Conservation (phyloP, 2,888 invertebrate species). For the Eremobia ochroleuca region DNA sequence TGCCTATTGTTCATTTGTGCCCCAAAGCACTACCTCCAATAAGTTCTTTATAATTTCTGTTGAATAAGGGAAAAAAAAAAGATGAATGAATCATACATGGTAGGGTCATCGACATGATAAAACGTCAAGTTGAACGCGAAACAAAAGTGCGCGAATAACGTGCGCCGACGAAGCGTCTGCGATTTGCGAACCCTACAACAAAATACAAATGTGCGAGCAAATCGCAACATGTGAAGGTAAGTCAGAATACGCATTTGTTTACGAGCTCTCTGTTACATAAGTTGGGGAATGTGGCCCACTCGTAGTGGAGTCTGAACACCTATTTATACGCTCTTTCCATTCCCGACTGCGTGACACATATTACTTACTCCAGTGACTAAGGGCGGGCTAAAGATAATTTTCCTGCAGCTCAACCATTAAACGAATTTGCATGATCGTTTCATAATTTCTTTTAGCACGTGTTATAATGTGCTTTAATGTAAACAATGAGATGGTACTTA, state of each 20-base stretch:
- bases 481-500: conserved; percentile 42
- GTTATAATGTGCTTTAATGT: conserved; percentile 46
- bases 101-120: conserved; percentile 59
- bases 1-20: conserved; percentile 13
- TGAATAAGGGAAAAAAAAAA: conserved; percentile 52
- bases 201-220: conserved; percentile 73
- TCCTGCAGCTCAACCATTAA: conserved; percentile 70
- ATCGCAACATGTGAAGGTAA: conserved; percentile 66
- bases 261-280: conserved; percentile 85
- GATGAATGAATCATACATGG: conserved; percentile 49
- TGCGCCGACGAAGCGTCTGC: conserved; percentile 54
- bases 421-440: conserved; percentile 63
- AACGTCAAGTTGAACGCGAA: conserved; percentile 20
- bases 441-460: conserved; percentile 54
- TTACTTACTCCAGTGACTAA: conserved; percentile 84
- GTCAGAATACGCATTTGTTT: conserved; percentile 82
- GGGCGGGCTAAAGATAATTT: conserved; percentile 81
- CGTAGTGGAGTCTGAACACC: conserved; percentile 77
- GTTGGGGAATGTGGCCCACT: conserved; percentile 81
- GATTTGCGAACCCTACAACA: conserved; percentile 61
- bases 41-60: conserved; percentile 20
- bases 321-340: conserved; percentile 88
- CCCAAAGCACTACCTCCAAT: conserved; percentile 6
- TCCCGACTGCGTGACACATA: conserved; percentile 85
- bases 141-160: conserved; percentile 31